phyloP scores from a whole-genome alignment of 35 echinoderm and acorn worm species.

The Ophioderma brevispina region DNA sequence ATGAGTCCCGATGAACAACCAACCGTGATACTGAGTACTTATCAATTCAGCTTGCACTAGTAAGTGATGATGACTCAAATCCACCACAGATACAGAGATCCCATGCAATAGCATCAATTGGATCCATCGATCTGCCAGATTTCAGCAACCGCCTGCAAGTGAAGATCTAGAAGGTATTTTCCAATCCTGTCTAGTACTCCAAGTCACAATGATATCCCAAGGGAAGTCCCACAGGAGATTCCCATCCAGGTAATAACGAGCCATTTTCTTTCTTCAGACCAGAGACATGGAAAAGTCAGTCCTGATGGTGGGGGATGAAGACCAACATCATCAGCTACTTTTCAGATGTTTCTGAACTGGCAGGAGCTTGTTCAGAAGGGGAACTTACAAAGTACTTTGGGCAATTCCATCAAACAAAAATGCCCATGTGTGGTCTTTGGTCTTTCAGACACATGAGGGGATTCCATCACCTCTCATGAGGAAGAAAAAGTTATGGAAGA shows the following conservation, averaged over 20 bases:
- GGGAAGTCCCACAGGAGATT: not conserved
- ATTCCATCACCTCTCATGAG: conserved; percentile 13
- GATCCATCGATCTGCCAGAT: not conserved
- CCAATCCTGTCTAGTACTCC: not conserved
- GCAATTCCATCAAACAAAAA: conserved; percentile 69
- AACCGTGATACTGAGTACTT: not conserved
- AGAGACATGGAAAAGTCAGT: too few relatives aligned
- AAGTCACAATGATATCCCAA: not conserved
- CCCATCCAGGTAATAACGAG: not conserved
- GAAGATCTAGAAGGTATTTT: not conserved
- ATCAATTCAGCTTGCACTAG: too few relatives aligned
- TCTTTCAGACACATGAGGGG: not conserved
- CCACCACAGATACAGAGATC: too few relatives aligned
- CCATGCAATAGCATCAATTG: not conserved
- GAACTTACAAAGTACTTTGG: conserved; percentile 67
- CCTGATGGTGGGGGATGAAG: not conserved
- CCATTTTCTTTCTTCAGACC: not conserved
- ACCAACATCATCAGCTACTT: conserved; percentile 67
- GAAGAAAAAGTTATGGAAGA: conserved; percentile 1
- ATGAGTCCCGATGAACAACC: not conserved
- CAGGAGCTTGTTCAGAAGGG: conserved; percentile 65
- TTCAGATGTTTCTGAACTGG: conserved; percentile 75
- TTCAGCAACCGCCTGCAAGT: not conserved
- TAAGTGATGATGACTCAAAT: too few relatives aligned
- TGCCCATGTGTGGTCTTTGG: conserved; percentile 78